A percentile compares a stretch with the other conserved stretches of the same genome.
Conservation (phyloP, 1,140 invertebrate genomes). For the Danaus plexippus region DNA sequence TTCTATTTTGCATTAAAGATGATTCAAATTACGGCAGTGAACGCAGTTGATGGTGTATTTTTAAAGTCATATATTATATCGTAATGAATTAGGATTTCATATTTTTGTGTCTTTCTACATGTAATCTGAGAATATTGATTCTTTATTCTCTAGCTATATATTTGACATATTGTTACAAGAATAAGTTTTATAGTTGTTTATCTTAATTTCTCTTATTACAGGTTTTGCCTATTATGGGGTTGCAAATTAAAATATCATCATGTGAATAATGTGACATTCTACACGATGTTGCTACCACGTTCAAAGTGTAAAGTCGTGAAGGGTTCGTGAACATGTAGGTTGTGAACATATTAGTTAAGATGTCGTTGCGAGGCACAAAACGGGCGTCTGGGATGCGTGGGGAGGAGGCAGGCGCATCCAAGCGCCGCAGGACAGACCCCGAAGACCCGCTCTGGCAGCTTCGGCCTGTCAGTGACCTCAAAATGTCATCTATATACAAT, state of each 20-base stretch:
- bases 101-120: too few relatives aligned
- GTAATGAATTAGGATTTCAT: too few relatives aligned
- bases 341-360: slow-evolving; percentile 48
- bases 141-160: too few relatives aligned
- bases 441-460: slow-evolving; percentile 84
- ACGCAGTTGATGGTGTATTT: too few relatives aligned
- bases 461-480: slow-evolving; percentile 86
- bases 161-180: too few relatives aligned
- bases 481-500: slow-evolving; percentile 91
- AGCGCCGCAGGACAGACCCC: slow-evolving; percentile 78
- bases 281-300: slow-evolving; percentile 64
- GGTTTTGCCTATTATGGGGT: slow-evolving; percentile 40
- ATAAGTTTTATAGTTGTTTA: neutral
- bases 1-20: too few relatives aligned
- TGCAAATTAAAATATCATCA: slow-evolving; percentile 56
- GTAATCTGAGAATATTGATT: too few relatives aligned
- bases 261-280: slow-evolving; percentile 67
- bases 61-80: too few relatives aligned
- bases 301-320: slow-evolving; percentile 65
- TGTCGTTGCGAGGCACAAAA: slow-evolving; percentile 67
- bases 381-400: slow-evolving; percentile 71
- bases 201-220: slow-evolving; percentile 31
- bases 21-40: too few relatives aligned
- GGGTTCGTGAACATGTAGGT: slow-evolving; percentile 65
- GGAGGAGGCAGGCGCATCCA: slow-evolving; percentile 76